Evolutionary conservation across 2,888 invertebrate species (phyloP).

Genomic region (Lasioglossum pauxillum): DNA sequence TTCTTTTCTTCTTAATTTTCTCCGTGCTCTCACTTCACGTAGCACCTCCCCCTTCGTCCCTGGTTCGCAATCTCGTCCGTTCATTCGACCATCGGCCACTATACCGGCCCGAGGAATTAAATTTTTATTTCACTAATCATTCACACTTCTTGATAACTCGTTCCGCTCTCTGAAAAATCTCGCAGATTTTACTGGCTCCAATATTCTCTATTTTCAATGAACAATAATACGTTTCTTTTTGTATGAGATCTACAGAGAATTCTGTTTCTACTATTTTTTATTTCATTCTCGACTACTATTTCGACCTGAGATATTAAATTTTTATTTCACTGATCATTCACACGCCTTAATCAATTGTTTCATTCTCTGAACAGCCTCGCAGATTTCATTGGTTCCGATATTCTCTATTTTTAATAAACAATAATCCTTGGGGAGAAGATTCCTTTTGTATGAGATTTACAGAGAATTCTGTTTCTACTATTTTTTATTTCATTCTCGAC

Average conservation of each 20-base stretch:
- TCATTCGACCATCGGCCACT: constrained; percentile 18
- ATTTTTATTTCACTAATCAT: constrained; percentile 45
- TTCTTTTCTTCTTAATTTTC: constrained; percentile 55
- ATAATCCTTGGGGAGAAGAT: not conserved
- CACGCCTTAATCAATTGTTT: not conserved
- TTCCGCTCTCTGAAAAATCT: not conserved
- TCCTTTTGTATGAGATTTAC: not conserved
- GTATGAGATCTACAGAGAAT: not conserved
- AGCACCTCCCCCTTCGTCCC: not conserved
- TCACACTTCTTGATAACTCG: not conserved
- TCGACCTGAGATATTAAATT: constrained; percentile 25
- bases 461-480: too few relatives aligned
- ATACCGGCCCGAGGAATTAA: constrained; percentile 22
- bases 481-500: not conserved
- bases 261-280: not conserved
- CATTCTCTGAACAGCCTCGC: not conserved
- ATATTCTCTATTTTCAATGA: not conserved
- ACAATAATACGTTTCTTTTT: not conserved
- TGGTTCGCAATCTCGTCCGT: constrained; percentile 21
- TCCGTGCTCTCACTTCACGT: constrained; percentile 11
- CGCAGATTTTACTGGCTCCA: not conserved
- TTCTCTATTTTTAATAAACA: not conserved
- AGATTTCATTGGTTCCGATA: not conserved
- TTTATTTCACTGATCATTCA: constrained; percentile 39
- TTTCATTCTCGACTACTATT: too few relatives aligned